phyloP scores from a whole-genome alignment of 2,113 vertebrate genomes.

The Gobiocypris rarus region DNA sequence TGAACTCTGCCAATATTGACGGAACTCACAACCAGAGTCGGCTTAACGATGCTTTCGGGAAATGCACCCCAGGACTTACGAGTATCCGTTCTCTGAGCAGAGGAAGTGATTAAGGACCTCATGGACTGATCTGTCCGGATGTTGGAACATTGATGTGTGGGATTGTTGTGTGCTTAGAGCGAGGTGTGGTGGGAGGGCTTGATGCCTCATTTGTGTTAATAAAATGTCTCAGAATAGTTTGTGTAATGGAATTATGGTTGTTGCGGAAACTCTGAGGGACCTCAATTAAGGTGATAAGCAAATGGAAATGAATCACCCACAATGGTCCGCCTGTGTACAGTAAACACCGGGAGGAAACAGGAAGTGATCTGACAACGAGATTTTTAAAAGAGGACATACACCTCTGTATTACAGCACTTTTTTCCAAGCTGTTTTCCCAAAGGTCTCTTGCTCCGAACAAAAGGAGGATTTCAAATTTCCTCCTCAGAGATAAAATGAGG shows the following conservation, averaged over 20 bases:
- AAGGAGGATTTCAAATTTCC: slow-evolving; percentile 56
- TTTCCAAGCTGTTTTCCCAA: slow-evolving; percentile 13
- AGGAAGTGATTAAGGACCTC: slow-evolving; percentile 58
- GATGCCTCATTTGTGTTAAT: slow-evolving; percentile 74
- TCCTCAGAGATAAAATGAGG: slow-evolving; percentile 37
- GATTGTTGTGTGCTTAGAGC: slow-evolving; percentile 45
- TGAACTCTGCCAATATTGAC: too few species aligned
- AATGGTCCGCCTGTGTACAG: slow-evolving; percentile 63
- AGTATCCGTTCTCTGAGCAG: slow-evolving; percentile 24
- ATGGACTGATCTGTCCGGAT: not conserved
- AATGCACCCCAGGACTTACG: not conserved
- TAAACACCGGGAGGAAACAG: slow-evolving; percentile 71
- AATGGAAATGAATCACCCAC: slow-evolving; percentile 74
- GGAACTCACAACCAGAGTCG: too few species aligned
- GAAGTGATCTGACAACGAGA: slow-evolving; percentile 68
- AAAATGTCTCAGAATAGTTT: slow-evolving; percentile 77
- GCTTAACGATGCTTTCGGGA: too few species aligned
- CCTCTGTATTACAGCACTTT: slow-evolving; percentile 55
- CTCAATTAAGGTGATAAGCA: slow-evolving; percentile 76
- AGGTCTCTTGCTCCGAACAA: slow-evolving; percentile 51
- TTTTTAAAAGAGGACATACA: slow-evolving; percentile 65
- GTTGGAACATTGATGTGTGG: slow-evolving; percentile 36
- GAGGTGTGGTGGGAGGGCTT: slow-evolving; percentile 28
- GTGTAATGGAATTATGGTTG: slow-evolving; percentile 71
- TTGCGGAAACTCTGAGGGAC: slow-evolving; percentile 61